These are phyloP conservation scores for Mesocentrotus franciscanus DNA, from an alignment of 53 echinoderm and acorn worm species.

Conservation along the genomic window DNA sequence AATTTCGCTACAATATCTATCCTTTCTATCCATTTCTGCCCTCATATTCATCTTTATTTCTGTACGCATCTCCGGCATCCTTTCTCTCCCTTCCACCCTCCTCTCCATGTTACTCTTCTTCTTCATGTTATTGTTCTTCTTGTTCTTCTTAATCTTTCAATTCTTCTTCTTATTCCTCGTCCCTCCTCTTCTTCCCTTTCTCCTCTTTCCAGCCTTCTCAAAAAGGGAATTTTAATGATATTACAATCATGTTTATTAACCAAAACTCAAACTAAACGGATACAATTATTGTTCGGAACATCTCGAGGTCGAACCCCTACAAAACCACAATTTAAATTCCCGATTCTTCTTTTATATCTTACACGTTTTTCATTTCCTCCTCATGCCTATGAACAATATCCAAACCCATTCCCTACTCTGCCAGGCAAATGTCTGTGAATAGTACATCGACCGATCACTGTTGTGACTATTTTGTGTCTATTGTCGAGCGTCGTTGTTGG, in stretches of 20 bases:
- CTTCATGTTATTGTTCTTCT: neutral
- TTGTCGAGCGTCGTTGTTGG: conserved; percentile 21
- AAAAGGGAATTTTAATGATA: neutral
- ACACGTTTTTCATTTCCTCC: conserved; percentile 23
- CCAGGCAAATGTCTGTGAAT: neutral
- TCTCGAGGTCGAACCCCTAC: neutral
- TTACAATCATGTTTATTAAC: neutral
- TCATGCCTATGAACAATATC: neutral
- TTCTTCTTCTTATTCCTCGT: neutral
- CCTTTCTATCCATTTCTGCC: neutral
- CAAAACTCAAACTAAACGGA: neutral
- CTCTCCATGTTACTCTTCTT: neutral
- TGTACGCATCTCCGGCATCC: neutral
- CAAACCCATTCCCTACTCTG: neutral
- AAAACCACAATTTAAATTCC: conserved; percentile 27
- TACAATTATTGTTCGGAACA: neutral
- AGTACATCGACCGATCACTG: conserved; percentile 45
- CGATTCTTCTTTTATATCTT: neutral
- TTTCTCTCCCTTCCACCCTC: neutral
- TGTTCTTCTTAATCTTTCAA: neutral
- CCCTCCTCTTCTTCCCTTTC: neutral
- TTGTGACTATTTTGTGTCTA: neutral
- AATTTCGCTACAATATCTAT: neutral
- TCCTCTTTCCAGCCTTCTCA: neutral
- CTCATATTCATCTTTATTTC: neutral